These are phyloP conservation scores for Uropetala carovei DNA, from an alignment of 2,888 invertebrate genomes.

Conservation along the genomic window DNA sequence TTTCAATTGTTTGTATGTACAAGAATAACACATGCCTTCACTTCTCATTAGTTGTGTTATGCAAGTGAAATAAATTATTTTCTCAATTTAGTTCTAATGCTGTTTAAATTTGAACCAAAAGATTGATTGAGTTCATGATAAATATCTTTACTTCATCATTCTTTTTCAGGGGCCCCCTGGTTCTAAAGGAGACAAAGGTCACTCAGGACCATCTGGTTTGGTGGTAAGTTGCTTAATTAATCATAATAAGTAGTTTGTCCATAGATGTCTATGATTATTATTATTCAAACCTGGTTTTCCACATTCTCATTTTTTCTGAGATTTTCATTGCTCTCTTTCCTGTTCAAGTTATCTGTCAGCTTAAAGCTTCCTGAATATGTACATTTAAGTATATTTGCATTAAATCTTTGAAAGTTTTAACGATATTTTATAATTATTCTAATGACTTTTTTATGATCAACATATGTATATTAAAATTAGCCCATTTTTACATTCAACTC, in stretches of 20 bases:
- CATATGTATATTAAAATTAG: not conserved
- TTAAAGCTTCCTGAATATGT: not conserved
- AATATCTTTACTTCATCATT: not conserved
- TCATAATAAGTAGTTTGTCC: conserved; percentile 29
- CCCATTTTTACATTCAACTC: not conserved
- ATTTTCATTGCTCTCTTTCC: not conserved
- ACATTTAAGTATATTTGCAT: not conserved
- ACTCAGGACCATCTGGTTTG: conserved; percentile 83
- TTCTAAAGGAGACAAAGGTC: conserved; percentile 83
- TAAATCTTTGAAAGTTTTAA: not conserved
- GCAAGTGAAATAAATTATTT: too few species aligned
- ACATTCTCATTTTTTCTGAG: not conserved
- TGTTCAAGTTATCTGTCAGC: not conserved
- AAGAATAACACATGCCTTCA: too few species aligned
- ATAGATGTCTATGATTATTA: conserved; percentile 23
- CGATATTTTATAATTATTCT: too few species aligned
- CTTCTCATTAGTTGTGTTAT: too few species aligned
- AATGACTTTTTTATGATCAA: too few species aligned
- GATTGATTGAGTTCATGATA: too few species aligned
- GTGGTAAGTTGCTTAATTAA: conserved; percentile 74
- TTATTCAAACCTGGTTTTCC: not conserved
- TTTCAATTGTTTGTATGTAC: too few species aligned
- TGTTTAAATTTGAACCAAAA: too few species aligned
- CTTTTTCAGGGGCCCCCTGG: conserved; percentile 81
- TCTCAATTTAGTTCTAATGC: too few species aligned